Evolutionary conservation across 2,113 vertebrate species (phyloP).

Genomic region (Hippocampus zosterae): DNA sequence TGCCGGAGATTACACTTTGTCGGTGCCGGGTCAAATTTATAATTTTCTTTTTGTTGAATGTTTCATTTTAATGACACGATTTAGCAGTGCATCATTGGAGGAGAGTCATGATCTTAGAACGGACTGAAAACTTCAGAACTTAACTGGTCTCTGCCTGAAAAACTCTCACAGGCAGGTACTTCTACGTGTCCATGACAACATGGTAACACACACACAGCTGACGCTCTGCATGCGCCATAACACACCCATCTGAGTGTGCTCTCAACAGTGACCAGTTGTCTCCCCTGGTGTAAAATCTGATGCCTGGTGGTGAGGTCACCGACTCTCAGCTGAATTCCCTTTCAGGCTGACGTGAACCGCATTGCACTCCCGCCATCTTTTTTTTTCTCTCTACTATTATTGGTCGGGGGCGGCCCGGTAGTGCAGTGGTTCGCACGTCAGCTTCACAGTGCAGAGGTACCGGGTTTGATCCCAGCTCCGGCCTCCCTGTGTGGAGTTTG

Average conservation of each 20-base stretch:
- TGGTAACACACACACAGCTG: conserved; percentile 20
- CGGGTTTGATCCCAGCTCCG: too few species aligned
- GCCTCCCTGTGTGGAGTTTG: too few species aligned
- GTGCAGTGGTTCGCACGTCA: too few species aligned
- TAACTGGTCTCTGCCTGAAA: background rate
- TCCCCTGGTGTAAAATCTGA: conserved; percentile 36
- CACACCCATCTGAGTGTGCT: conserved; percentile 45
- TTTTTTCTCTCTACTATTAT: background rate
- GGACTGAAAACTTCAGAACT: background rate
- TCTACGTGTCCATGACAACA: conserved; percentile 7
- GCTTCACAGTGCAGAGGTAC: too few species aligned
- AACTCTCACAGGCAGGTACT: background rate
- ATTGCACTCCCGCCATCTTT: conserved; percentile 27
- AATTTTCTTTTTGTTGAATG: background rate
- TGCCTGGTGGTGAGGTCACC: conserved; percentile 46
- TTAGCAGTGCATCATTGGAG: background rate
- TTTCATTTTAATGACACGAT: background rate
- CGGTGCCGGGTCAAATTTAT: background rate
- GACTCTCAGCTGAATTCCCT: conserved; percentile 16
- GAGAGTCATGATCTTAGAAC: too few species aligned
- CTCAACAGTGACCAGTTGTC: conserved; percentile 38
- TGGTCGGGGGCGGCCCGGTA: too few species aligned
- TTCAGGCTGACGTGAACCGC: conserved; percentile 30
- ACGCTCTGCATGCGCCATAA: conserved; percentile 15
- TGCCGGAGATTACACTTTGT: background rate